A percentile compares a stretch with the other conserved stretches of the same genome.
Conservation (phyloP, 2,888 invertebrate species). For the Pyralis farinalis region DNA sequence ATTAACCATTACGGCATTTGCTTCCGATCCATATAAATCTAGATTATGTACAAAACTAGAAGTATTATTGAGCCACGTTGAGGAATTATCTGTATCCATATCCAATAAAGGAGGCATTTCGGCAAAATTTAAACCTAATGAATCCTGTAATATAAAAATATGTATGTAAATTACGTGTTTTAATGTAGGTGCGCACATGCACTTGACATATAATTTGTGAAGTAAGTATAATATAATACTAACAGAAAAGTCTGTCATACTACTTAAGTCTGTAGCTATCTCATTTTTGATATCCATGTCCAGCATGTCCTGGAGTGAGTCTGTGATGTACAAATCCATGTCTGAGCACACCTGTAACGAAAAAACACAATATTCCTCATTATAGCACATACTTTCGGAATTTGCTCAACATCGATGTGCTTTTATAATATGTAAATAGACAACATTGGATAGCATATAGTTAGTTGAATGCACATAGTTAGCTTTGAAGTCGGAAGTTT, state of each 20-base stretch:
- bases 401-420: no score
- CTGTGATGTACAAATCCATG: slow-evolving; percentile 84
- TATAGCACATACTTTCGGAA: no score
- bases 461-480: no score
- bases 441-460: no score
- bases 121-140: slow-evolving; percentile 82
- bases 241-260: slow-evolving; percentile 84
- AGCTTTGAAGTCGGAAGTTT: no score
- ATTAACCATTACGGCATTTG: slow-evolving; percentile 91
- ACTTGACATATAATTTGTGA: not conserved
- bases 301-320: slow-evolving; percentile 93
- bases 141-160: slow-evolving; percentile 62
- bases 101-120: slow-evolving; percentile 83
- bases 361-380: no score
- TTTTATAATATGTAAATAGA: no score
- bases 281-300: slow-evolving; percentile 94
- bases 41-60: slow-evolving; percentile 85
- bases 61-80: slow-evolving; percentile 82
- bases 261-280: slow-evolving; percentile 89
- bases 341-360: slow-evolving; percentile 76
- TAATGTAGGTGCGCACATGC: not conserved
- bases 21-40: slow-evolving; percentile 86
- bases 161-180: not conserved
- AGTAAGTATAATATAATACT: slow-evolving; percentile 27
- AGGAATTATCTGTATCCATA: slow-evolving; percentile 84